Percentiles rank a stretch among this genome's conserved stretches.
phyloP scores from a whole-genome alignment of 2,888 invertebrate species.

The Pimpla rufipes region DNA sequence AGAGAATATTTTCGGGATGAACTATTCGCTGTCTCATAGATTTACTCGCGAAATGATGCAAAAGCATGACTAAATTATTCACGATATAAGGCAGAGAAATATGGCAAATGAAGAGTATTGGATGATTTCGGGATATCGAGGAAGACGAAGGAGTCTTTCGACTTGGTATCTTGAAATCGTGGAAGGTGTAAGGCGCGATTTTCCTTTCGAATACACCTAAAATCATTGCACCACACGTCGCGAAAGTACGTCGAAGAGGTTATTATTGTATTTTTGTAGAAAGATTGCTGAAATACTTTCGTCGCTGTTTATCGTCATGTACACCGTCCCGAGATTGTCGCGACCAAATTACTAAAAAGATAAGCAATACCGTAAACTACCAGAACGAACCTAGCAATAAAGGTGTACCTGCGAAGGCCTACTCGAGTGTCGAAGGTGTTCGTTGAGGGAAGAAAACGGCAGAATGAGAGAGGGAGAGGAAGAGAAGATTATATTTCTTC shows the following conservation, averaged over 20 bases:
- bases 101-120: constrained; percentile 14
- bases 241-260: constrained; percentile 8
- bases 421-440: constrained; percentile 29
- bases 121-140: constrained; percentile 57
- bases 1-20: constrained; percentile 31
- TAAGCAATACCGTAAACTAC: constrained; percentile 76
- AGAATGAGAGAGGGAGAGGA: constrained; percentile 22
- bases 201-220: constrained; percentile 18
- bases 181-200: constrained; percentile 48
- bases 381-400: constrained; percentile 78
- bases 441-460: not conserved
- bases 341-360: constrained; percentile 60
- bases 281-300: constrained; percentile 57
- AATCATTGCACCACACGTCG: constrained; percentile 6
- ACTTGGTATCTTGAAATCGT: constrained; percentile 15
- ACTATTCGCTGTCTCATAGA: constrained; percentile 25
- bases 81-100: not conserved
- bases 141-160: constrained; percentile 10
- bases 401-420: constrained; percentile 75
- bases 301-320: constrained; percentile 44
- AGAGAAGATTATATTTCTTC: constrained; percentile 70
- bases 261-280: constrained; percentile 63
- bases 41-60: constrained; percentile 52
- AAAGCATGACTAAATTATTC: constrained; percentile 15
- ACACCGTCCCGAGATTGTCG: constrained; percentile 61